phyloP scores from a whole-genome alignment of 2,797 vertebrate genomes.

The Florisuga fusca region DNA sequence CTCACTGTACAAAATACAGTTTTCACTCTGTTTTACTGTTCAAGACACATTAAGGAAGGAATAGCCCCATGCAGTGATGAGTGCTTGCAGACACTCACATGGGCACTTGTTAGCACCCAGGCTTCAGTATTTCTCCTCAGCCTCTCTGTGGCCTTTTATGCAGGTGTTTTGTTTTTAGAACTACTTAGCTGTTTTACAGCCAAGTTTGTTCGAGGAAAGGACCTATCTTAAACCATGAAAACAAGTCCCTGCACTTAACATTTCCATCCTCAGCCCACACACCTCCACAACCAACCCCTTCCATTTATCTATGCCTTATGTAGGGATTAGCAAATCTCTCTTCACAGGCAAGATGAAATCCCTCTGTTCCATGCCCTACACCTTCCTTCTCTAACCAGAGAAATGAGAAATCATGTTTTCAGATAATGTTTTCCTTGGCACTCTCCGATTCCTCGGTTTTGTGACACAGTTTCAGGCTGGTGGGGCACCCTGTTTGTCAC shows the following conservation, averaged over 20 bases:
- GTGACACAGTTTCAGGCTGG: neutral
- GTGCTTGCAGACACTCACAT: neutral
- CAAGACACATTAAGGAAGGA: neutral
- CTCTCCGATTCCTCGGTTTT: neutral
- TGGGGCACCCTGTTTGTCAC: neutral
- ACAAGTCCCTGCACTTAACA: neutral
- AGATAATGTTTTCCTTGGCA: neutral
- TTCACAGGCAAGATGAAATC: neutral
- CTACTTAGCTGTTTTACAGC: neutral
- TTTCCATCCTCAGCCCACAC: neutral
- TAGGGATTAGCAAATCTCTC: neutral
- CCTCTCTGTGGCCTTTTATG: neutral
- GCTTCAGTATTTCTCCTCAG: neutral
- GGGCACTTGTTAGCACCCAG: neutral
- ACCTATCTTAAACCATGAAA: neutral
- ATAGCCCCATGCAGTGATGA: neutral
- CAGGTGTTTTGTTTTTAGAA: neutral
- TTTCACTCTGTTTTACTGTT: neutral
- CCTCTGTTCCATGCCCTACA: neutral
- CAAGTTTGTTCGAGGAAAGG: neutral
- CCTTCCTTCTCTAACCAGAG: neutral
- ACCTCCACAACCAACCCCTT: neutral
- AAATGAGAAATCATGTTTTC: neutral
- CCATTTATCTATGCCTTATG: neutral
- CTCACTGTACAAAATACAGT: fast-evolving